Evolutionary conservation across 2,113 vertebrate genomes (phyloP).

Genomic region (Notechis scutatus): DNA sequence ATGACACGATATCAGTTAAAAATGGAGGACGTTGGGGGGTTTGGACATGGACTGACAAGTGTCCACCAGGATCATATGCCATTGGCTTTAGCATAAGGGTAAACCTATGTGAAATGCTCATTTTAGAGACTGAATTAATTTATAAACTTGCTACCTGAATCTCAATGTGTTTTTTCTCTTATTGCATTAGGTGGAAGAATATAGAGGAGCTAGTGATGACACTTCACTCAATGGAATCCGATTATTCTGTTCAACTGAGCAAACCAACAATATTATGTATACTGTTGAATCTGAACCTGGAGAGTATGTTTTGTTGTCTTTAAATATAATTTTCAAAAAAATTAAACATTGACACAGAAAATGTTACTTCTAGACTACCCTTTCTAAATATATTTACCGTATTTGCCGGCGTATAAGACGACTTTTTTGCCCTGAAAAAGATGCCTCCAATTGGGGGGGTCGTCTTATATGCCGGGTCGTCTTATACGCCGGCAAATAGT

Average conservation of each 20-base stretch:
- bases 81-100: constrained; percentile 68
- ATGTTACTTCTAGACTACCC: background rate
- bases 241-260: constrained; percentile 61
- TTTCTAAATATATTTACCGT: background rate
- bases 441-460: too few relatives aligned
- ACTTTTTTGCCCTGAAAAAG: too few relatives aligned
- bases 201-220: constrained; percentile 59
- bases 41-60: constrained; percentile 69
- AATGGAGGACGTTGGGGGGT: constrained; percentile 65
- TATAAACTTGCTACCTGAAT: background rate
- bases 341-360: constrained; percentile 11
- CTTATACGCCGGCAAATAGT: too few relatives aligned
- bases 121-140: background rate
- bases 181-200: constrained; percentile 55
- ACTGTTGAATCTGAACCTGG: constrained; percentile 50
- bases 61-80: constrained; percentile 63
- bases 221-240: constrained; percentile 68
- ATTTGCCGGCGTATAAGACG: too few relatives aligned
- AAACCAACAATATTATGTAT: constrained; percentile 34
- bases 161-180: background rate
- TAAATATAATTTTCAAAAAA: background rate
- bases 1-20: constrained; percentile 28
- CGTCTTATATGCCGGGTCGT: too few relatives aligned
- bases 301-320: constrained; percentile 48
- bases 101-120: constrained; percentile 11